phyloP scores from a whole-genome alignment of 2,888 invertebrate genomes.

The Rhabditophanes sp. region DNA sequence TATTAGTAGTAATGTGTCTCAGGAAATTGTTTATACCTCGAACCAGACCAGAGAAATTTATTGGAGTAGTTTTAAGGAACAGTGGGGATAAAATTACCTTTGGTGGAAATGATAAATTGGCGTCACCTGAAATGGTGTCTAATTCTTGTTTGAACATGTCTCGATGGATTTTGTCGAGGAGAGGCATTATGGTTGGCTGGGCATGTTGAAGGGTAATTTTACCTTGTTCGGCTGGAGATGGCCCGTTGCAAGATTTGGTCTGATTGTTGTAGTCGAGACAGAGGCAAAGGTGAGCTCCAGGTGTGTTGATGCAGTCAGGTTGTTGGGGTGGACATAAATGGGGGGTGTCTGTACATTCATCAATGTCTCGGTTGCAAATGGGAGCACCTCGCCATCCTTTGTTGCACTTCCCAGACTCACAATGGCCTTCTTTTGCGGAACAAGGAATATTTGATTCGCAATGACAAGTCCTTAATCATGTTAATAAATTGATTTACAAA shows the following conservation, averaged over 20 bases:
- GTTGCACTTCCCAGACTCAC: conserved; percentile 29
- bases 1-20: too few species aligned
- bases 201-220: too few species aligned
- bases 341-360: conserved; percentile 53
- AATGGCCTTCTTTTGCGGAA: conserved; percentile 34
- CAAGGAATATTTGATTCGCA: conserved; percentile 32
- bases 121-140: too few species aligned
- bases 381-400: conserved; percentile 37
- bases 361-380: conserved; percentile 50
- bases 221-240: too few species aligned
- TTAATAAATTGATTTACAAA: not conserved
- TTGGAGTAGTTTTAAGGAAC: too few species aligned
- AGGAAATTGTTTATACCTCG: too few species aligned
- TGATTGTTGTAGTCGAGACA: conserved; percentile 61
- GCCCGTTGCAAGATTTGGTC: conserved; percentile 21
- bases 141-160: too few species aligned
- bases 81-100: too few species aligned
- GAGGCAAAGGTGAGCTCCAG: conserved; percentile 73
- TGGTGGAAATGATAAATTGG: too few species aligned
- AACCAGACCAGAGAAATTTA: not conserved
- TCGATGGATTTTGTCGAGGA: too few species aligned
- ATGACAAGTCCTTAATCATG: conserved; percentile 24
- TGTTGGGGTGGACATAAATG: conserved; percentile 54
- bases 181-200: too few species aligned
- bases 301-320: conserved; percentile 73